Evolutionary conservation across 2,113 vertebrate species (phyloP).

Genomic region (Uropsilus gracilis): DNA sequence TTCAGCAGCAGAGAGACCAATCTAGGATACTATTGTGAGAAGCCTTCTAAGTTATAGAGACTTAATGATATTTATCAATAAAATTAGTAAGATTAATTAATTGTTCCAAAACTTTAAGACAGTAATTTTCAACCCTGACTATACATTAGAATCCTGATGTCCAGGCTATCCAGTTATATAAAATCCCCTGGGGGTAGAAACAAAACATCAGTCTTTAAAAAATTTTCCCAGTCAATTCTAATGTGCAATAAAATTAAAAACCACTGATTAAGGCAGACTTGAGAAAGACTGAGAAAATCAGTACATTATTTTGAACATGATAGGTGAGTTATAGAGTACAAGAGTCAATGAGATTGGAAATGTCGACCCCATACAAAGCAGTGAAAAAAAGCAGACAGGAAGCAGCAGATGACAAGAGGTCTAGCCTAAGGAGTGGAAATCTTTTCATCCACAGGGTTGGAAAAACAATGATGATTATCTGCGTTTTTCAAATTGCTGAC

Average conservation of each 20-base stretch:
- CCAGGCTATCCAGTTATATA: not conserved
- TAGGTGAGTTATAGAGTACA: not conserved
- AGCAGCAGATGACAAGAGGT: not conserved
- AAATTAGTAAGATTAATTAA: not conserved
- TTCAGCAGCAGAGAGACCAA: not conserved
- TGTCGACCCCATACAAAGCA: not conserved
- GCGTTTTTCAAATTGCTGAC: not conserved
- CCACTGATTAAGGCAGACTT: not conserved
- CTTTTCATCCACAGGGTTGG: not conserved
- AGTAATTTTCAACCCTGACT: not conserved
- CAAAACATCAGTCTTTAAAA: not conserved
- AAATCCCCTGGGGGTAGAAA: not conserved
- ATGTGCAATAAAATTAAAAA: not conserved
- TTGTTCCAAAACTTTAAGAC: not conserved
- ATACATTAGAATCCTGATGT: not conserved
- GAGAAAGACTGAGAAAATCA: not conserved
- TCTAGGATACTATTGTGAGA: not conserved
- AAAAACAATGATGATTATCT: not conserved
- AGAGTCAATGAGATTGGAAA: not conserved
- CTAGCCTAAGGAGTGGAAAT: rapidly evolving
- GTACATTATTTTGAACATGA: not conserved
- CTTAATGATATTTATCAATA: not conserved
- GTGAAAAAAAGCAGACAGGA: not conserved
- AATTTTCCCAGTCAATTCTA: not conserved
- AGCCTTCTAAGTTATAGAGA: not conserved